Percentiles rank a stretch among this genome's conserved stretches.
phyloP scores from a whole-genome alignment of 1,140 invertebrate species.

The Lutraria rhynchaena region DNA sequence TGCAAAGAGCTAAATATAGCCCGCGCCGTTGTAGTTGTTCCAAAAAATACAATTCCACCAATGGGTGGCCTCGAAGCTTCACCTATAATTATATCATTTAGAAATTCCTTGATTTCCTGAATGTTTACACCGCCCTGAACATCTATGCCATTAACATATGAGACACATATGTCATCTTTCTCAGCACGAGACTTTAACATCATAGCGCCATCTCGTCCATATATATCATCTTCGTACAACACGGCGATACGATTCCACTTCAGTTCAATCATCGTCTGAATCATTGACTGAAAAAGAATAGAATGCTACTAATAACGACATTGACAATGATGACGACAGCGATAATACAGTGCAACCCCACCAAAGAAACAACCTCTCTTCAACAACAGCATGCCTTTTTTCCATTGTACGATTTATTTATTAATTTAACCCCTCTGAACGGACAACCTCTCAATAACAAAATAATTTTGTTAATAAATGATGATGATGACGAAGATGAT shows the following conservation, averaged over 20 bases:
- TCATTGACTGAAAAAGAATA: slow-evolving; percentile 53
- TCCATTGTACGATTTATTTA: too few species aligned
- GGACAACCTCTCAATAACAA: too few species aligned
- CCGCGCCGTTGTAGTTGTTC: background rate
- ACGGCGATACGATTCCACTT: slow-evolving; percentile 63
- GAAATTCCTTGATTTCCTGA: background rate
- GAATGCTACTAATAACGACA: too few species aligned
- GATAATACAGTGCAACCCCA: too few species aligned
- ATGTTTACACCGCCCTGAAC: background rate
- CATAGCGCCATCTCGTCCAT: slow-evolving; percentile 15
- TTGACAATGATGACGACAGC: too few species aligned
- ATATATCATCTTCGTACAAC: slow-evolving; percentile 56
- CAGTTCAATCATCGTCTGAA: slow-evolving; percentile 26
- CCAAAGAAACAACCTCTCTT: too few species aligned
- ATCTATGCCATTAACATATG: background rate
- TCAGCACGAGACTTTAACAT: background rate
- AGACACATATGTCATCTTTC: slow-evolving; percentile 44
- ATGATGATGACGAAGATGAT: too few species aligned
- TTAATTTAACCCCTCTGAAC: too few species aligned
- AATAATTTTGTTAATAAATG: too few species aligned
- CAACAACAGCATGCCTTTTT: too few species aligned
- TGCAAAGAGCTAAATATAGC: slow-evolving; percentile 9
- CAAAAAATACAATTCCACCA: slow-evolving; percentile 40
- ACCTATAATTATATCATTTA: slow-evolving; percentile 1
- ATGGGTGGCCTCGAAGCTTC: background rate